Percentiles rank a stretch among this genome's conserved stretches.
Conservation (phyloP, 2,797 vertebrate species). For the Diglossa cyanea region DNA sequence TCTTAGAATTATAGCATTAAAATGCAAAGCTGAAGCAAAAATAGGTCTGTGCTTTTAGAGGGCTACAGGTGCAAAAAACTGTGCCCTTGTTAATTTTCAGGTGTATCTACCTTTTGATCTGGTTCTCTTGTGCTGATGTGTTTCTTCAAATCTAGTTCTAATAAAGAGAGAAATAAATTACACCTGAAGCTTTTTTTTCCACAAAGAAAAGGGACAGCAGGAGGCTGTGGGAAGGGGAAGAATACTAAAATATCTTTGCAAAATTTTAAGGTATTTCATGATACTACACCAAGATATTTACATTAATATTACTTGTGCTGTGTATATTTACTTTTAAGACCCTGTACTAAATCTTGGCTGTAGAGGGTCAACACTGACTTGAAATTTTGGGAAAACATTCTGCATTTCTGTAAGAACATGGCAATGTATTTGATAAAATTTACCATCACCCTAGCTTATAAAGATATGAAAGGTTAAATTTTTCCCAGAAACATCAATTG, state of each 20-base stretch:
- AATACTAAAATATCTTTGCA: neutral
- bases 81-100: neutral
- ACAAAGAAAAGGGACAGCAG: neutral
- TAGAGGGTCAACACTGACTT: neutral
- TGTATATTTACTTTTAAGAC: neutral
- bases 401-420: neutral
- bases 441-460: neutral
- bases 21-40: neutral
- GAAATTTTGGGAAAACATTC: neutral
- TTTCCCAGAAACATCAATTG: neutral
- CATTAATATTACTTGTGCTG: neutral
- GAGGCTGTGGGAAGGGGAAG: rapidly evolving
- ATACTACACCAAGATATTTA: neutral
- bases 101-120: neutral
- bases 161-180: neutral
- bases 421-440: neutral
- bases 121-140: neutral
- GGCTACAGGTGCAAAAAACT: neutral
- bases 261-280: neutral
- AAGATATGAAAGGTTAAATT: neutral
- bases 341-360: neutral
- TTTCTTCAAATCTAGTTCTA: neutral
- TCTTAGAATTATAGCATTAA: neutral
- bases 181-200: neutral
- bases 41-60: neutral